Percentiles rank a stretch among this genome's conserved stretches.
Conservation (phyloP, 64 coral and sea anemone genomes). For the Dendronephthya gigantea region DNA sequence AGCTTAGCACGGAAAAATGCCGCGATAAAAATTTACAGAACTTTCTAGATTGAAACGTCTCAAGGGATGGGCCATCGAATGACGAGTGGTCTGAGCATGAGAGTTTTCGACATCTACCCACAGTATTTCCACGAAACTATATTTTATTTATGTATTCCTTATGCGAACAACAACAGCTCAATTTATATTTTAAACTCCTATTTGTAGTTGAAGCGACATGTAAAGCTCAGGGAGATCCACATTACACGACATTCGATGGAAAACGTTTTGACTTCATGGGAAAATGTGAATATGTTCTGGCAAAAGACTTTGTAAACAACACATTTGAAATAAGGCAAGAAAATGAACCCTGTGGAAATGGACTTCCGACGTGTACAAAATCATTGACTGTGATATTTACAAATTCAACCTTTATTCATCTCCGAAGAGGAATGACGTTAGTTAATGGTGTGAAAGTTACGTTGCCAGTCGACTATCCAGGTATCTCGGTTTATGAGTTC, state of each 20-base stretch:
- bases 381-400: neutral
- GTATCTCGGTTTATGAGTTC: no score
- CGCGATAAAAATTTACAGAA: no score
- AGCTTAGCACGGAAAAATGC: no score
- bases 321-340: neutral
- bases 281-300: neutral
- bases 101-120: no score
- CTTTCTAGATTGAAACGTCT: no score
- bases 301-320: neutral
- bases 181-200: no score
- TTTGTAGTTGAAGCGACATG: neutral
- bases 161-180: no score
- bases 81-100: no score
- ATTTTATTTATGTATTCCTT: no score
- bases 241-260: neutral
- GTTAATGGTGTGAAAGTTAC: neutral
- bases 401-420: neutral
- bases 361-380: neutral
- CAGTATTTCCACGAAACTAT: no score
- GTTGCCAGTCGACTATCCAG: neutral
- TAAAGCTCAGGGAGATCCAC: neutral
- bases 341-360: neutral
- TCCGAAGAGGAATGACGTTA: neutral
- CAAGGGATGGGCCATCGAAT: no score
- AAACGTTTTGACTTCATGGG: neutral